Conservation (phyloP, 2,797 vertebrate genomes). For the Manis pentadactyla region DNA sequence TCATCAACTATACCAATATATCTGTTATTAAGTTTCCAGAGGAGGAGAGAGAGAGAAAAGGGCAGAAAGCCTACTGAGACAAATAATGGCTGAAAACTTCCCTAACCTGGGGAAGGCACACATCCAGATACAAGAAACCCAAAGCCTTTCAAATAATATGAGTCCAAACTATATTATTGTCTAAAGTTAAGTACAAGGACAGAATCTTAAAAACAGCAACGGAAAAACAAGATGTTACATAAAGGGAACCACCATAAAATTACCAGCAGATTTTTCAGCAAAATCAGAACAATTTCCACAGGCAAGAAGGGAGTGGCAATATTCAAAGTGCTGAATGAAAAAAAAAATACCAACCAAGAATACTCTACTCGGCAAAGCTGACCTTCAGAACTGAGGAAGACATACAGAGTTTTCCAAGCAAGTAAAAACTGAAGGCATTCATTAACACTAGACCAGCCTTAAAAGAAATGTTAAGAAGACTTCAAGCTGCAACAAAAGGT, state of each 20-base stretch:
- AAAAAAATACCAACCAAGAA: background rate
- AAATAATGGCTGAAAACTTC: background rate
- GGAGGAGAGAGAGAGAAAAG: background rate
- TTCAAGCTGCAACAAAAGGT: background rate
- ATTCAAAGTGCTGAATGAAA: background rate
- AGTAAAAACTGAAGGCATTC: background rate
- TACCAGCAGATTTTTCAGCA: background rate
- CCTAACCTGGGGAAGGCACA: background rate
- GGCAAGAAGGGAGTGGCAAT: background rate
- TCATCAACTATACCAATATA: background rate
- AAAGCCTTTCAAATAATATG: background rate
- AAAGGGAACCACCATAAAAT: background rate
- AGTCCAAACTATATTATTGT: background rate
- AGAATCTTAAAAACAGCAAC: background rate
- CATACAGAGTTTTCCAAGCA: background rate
- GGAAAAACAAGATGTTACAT: background rate
- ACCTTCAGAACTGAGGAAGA: background rate
- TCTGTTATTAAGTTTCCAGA: background rate
- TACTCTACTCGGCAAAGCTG: background rate
- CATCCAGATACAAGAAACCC: background rate
- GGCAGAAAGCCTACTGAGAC: background rate
- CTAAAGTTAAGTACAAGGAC: background rate
- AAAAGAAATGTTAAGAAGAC: background rate
- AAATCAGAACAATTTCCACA: slow-evolving; percentile 4
- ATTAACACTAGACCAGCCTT: background rate